These are phyloP conservation scores for Ophioninae sp. DNA, from an alignment of 2,888 invertebrate genomes.

Conservation along the genomic window DNA sequence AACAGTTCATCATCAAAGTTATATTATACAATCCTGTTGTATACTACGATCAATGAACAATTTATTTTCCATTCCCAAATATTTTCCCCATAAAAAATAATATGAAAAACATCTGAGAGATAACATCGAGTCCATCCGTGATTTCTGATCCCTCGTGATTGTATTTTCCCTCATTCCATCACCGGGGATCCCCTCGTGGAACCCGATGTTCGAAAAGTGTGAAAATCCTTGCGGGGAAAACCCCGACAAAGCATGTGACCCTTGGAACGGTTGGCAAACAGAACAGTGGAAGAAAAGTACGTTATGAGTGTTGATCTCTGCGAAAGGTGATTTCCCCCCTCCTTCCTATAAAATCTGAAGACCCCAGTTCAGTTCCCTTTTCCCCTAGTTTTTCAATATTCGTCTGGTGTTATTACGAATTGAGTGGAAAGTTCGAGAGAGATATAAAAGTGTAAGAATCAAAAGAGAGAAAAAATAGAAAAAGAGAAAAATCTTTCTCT, in stretches of 20 bases:
- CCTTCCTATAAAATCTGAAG: not conserved
- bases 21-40: no score
- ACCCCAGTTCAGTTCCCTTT: constrained; percentile 28
- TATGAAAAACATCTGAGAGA: not conserved
- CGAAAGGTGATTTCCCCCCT: constrained; percentile 38
- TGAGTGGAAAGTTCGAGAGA: not conserved
- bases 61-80: no score
- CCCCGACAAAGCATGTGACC: constrained; percentile 40
- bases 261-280: constrained; percentile 55
- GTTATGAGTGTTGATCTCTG: constrained; percentile 54
- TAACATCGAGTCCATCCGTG: not conserved
- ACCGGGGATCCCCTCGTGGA: not conserved
- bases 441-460: not conserved
- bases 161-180: constrained; percentile 27
- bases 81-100: not conserved
- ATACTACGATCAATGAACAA: no score
- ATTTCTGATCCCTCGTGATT: not conserved
- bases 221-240: constrained; percentile 37
- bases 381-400: constrained; percentile 37
- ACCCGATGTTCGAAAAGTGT: constrained; percentile 28
- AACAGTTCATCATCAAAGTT: no score
- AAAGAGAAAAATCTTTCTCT: not conserved
- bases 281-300: constrained; percentile 44
- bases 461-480: not conserved
- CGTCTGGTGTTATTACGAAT: constrained; percentile 41